These are phyloP conservation scores for Thysanoteuthis rhombus DNA, from an alignment of 2,888 invertebrate genomes.

Conservation along the genomic window DNA sequence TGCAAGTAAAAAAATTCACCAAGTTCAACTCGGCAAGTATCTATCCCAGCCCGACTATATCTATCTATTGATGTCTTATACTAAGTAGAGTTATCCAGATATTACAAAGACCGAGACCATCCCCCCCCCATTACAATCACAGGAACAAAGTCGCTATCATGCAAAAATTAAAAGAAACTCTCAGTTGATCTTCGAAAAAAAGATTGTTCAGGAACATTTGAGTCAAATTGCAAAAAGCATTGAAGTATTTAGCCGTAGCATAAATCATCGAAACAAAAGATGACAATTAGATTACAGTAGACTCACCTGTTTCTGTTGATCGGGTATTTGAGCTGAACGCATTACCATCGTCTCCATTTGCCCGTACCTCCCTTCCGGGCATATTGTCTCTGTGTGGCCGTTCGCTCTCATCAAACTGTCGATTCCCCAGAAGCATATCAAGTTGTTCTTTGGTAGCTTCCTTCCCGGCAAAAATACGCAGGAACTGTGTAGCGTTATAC, in stretches of 20 bases:
- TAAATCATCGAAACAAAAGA: not conserved
- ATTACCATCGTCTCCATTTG: not conserved
- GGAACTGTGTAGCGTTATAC: not conserved
- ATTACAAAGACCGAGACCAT: too few relatives aligned
- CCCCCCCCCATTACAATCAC: too few relatives aligned
- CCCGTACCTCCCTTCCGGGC: not conserved
- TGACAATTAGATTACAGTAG: not conserved
- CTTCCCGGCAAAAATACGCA: slow-evolving; percentile 21
- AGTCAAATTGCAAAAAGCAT: not conserved
- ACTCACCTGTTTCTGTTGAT: not conserved
- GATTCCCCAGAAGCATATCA: not conserved
- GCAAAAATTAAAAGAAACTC: too few relatives aligned
- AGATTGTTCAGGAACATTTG: too few relatives aligned
- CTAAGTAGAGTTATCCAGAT: too few relatives aligned
- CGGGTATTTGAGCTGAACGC: not conserved
- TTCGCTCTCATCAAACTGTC: not conserved
- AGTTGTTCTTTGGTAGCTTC: slow-evolving; percentile 1
- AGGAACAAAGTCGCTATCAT: too few relatives aligned
- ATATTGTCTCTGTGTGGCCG: not conserved
- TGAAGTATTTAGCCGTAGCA: not conserved
- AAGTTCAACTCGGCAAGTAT: too few relatives aligned
- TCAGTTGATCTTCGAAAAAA: too few relatives aligned
- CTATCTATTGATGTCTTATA: too few relatives aligned
- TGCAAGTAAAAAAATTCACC: too few relatives aligned
- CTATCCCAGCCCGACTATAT: too few relatives aligned